Evolutionary conservation across 2,888 invertebrate genomes (phyloP).

Genomic region (Agrilus mali): DNA sequence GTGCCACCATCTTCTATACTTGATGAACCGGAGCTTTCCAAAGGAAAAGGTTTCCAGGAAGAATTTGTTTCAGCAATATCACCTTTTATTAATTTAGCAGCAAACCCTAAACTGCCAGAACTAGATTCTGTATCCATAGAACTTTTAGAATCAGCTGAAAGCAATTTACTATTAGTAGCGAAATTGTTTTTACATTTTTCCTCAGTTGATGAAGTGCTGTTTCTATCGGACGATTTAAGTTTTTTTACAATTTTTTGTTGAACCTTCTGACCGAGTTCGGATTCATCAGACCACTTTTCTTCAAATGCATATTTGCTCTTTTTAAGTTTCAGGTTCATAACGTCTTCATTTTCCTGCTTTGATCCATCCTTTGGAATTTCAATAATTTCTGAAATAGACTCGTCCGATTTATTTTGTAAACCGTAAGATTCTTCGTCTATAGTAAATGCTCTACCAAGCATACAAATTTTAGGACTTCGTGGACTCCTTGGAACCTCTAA

Average conservation of each 20-base stretch:
- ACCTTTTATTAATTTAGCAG: slow-evolving; percentile 42
- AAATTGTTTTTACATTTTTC: slow-evolving; percentile 19
- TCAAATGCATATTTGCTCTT: slow-evolving; percentile 33
- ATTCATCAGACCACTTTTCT: slow-evolving; percentile 35
- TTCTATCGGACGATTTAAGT: slow-evolving; percentile 30
- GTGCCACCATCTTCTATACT: slow-evolving; percentile 76
- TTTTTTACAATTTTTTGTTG: slow-evolving; percentile 31
- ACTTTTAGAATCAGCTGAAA: slow-evolving; percentile 53
- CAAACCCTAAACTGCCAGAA: slow-evolving; percentile 61
- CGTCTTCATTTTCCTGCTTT: slow-evolving; percentile 21
- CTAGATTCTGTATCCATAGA: slow-evolving; percentile 66
- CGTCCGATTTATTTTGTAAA: slow-evolving; percentile 22
- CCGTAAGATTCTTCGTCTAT: slow-evolving; percentile 30
- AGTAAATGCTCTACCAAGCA: slow-evolving; percentile 33
- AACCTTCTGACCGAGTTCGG: slow-evolving; percentile 29
- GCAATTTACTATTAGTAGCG: slow-evolving; percentile 16
- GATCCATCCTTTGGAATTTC: slow-evolving; percentile 29
- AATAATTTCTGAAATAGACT: slow-evolving; percentile 21
- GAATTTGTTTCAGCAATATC: slow-evolving; percentile 55
- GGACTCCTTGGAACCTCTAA: slow-evolving; percentile 24
- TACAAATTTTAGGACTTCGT: slow-evolving; percentile 31
- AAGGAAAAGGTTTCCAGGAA: slow-evolving; percentile 72
- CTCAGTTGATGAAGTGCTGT: slow-evolving; percentile 31
- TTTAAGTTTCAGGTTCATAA: slow-evolving; percentile 17
- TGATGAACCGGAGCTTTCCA: slow-evolving; percentile 76